These are phyloP conservation scores for Agrotis clavis DNA, from an alignment of 2,888 invertebrate genomes.

Conservation along the genomic window DNA sequence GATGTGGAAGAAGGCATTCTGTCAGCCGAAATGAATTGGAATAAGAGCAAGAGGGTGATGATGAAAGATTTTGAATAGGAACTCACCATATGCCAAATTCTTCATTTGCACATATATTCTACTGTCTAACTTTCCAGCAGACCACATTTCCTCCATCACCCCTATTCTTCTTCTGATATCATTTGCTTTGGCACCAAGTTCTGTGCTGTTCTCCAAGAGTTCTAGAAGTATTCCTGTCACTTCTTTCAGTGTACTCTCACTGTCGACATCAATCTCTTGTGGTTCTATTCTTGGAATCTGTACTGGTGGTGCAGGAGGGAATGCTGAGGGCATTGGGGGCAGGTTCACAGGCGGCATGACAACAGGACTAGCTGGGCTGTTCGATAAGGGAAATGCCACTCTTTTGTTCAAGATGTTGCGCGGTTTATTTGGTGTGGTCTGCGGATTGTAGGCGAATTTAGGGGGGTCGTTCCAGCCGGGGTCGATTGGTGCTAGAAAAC, in stretches of 20 bases:
- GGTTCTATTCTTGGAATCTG: conserved; percentile 47
- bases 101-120: conserved; percentile 87
- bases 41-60: too few species aligned
- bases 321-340: conserved; percentile 75
- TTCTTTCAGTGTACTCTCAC: conserved; percentile 78
- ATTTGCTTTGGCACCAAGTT: conserved; percentile 84
- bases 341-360: conserved; percentile 69
- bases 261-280: conserved; percentile 72
- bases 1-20: too few species aligned
- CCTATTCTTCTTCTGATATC: conserved; percentile 90
- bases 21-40: too few species aligned
- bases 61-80: not conserved
- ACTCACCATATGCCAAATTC: conserved; percentile 90
- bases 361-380: conserved; percentile 66
- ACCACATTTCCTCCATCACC: conserved; percentile 91
- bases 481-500: conserved; percentile 81
- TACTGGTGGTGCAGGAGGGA: conserved; percentile 65
- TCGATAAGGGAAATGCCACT: conserved; percentile 88
- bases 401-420: conserved; percentile 89
- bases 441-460: conserved; percentile 85
- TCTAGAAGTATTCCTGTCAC: conserved; percentile 79
- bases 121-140: conserved; percentile 88
- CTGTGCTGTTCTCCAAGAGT: conserved; percentile 80
- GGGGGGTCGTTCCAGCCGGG: conserved; percentile 92
- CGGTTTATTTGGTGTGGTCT: conserved; percentile 83